Evolutionary conservation across 2,113 vertebrate species (phyloP).

Genomic region (Mola mola): DNA sequence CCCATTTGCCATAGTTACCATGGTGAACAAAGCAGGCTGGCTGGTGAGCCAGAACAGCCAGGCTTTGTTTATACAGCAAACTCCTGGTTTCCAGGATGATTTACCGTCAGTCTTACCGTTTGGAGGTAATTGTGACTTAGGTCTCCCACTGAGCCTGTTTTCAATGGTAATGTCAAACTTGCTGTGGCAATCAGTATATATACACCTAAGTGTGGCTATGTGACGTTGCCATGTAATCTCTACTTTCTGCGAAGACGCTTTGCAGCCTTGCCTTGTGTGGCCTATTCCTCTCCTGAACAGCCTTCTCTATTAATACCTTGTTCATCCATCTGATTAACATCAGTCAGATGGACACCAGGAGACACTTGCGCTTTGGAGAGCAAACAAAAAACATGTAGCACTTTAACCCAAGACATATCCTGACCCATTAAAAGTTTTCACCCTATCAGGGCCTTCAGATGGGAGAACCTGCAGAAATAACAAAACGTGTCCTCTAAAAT

Average conservation of each 20-base stretch:
- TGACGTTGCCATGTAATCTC: constrained; percentile 71
- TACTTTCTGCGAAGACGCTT: constrained; percentile 55
- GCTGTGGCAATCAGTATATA: constrained; percentile 51
- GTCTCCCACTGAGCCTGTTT: constrained; percentile 22
- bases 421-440: constrained; percentile 16
- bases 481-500: background rate
- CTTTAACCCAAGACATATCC: constrained; percentile 34
- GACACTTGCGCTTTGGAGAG: constrained; percentile 14
- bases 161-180: constrained; percentile 1
- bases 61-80: constrained; percentile 69
- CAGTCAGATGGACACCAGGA: constrained; percentile 49
- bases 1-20: constrained; percentile 78
- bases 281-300: constrained; percentile 48
- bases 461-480: background rate
- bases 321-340: constrained; percentile 67
- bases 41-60: constrained; percentile 66
- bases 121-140: background rate
- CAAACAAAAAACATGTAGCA: constrained; percentile 18
- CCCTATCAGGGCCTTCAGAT: background rate
- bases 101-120: constrained; percentile 14
- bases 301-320: constrained; percentile 64
- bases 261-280: constrained; percentile 44
- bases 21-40: constrained; percentile 77
- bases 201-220: constrained; percentile 34
- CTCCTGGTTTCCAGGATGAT: constrained; percentile 73